A percentile compares a stretch with the other conserved stretches of the same genome.
These are phyloP conservation scores for Drosophila dives DNA, from an alignment of 2,888 invertebrate genomes.

Conservation along the genomic window DNA sequence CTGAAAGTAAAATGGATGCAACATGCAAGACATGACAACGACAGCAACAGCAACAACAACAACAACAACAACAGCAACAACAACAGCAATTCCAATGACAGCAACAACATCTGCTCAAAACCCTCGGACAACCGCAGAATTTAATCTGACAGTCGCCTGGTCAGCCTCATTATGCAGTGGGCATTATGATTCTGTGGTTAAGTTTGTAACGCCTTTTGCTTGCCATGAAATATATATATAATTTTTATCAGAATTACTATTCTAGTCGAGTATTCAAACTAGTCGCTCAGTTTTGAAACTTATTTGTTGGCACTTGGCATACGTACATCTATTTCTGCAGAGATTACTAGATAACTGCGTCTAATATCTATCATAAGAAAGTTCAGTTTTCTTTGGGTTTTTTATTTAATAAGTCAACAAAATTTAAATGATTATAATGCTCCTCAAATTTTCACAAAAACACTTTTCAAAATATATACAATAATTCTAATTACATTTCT, in stretches of 20 bases:
- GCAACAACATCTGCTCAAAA: slow-evolving; percentile 2
- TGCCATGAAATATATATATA: neutral
- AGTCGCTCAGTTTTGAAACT: neutral
- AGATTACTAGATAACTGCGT: neutral
- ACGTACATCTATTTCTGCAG: neutral
- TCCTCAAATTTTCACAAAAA: neutral
- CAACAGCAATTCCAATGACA: slow-evolving; percentile 6
- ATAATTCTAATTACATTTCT: neutral
- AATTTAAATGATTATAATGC: neutral
- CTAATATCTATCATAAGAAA: neutral
- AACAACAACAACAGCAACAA: neutral
- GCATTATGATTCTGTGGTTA: neutral
- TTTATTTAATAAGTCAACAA: neutral
- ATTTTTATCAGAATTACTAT: neutral
- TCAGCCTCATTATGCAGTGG: neutral
- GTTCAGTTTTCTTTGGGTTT: neutral
- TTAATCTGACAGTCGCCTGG: slow-evolving; percentile 33
- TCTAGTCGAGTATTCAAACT: neutral
- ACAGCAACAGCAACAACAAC: neutral
- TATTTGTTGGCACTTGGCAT: rapidly evolving
- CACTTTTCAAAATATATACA: neutral
- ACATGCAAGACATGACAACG: neutral
- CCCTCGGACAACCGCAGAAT: slow-evolving; percentile 28
- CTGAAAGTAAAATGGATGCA: slow-evolving; percentile 1
- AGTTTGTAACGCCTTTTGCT: neutral